Evolutionary conservation across 23 tunicate species (phyloP), one percentile per base, ranked within the genome.

Genomic region (Corella eumyota): DNA sequence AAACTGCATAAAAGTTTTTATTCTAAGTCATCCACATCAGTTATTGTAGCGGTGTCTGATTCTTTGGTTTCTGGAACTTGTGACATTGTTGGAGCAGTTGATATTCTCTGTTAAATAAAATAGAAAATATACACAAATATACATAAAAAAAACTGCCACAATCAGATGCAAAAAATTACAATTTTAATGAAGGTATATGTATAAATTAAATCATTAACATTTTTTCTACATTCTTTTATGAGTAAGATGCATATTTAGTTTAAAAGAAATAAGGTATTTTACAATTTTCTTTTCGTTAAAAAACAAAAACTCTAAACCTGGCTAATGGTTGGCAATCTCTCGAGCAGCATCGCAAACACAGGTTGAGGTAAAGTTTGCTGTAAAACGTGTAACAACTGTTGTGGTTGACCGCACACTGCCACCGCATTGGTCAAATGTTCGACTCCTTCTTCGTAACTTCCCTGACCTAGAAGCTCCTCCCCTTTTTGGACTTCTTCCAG

Each of bases 321-420:
- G 35, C 67, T 70, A 15, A 88, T 73, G 30, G 96, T 44, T 0
- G 96, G 88, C 3, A 88, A 40, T 49, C 73, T 72, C 64, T 79
- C 96, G 5, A 79, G 45, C 53, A 88, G 63, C 96, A 88, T 88
- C 9, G 71, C 66, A 34, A 88, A 88, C 1, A 88, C 88, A 32
- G 60, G 83, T 19, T 79, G 96, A 11, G 96, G 96, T 28, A 88
- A 50, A 29, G 88, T 88, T 38, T 73, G 83, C 68, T 79, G 71
- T 29, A 88, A 55, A 35, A 88, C 87, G 61, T 79, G 88, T 23
- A 88, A 31, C 1, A 88, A 53, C 37, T 88, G 96, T 47, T 88
- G 96, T 35, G 96, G 96, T 50, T 79, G 96, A 25, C 96, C 96
- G 56, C 96, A 88, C 9, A 88, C 96, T 0, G 96, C 96, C 5